Base-by-base conservation (phyloP, 2,797 vertebrate species). In the Myiotriccus ornatus region DNA sequence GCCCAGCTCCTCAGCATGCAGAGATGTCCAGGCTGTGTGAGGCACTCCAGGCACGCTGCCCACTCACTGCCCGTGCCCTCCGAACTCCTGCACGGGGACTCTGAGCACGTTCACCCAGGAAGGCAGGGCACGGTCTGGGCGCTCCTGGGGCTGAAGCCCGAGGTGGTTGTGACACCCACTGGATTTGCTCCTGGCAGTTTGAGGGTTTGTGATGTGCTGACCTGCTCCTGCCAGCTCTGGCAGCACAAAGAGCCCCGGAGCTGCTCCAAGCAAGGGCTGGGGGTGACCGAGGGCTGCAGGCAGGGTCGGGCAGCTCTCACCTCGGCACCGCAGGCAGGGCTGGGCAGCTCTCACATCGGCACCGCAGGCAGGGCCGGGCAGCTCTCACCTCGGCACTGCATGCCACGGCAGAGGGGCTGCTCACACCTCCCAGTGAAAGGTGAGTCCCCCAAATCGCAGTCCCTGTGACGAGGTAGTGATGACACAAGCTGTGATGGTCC, bases 391-490 rank as follows among this genome's bases (percentile, higher is more conserved):
- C 12, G 39, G 39, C 12, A 39, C 39, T 39, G 39, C 39, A 39
- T 17, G 32, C 23, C 19, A 1, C 3, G 25, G 57, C 52, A 70
- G 32, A 49, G n/a, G 41, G 71, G 37, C 37, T 74, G 53, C 55
- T 68, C 25, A 19, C 25, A n/a, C 32, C 55, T 62, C 30, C 23
- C 1, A 4, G 3, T 22, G 34, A 3, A 70, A 53, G 2, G 6
- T 0, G 18, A 52, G 19, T 7, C 19, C 56, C 28, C 53, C 19
- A 1, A 14, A 68, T 7, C 44, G 5, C 60, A 9, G 32, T 24
- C 52, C 43, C n/a, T 41, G 49, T 0, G 0, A 32, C 0, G 1
- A 44, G 34, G 35, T 6, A 43, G 22, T 24, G 78, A 60, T 6
- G 10, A 16, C 1, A 0, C 10, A 55, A 16, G 14, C 37, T 52